Base-by-base conservation (phyloP, 2,888 invertebrate genomes). In the Nebria salina region DNA sequence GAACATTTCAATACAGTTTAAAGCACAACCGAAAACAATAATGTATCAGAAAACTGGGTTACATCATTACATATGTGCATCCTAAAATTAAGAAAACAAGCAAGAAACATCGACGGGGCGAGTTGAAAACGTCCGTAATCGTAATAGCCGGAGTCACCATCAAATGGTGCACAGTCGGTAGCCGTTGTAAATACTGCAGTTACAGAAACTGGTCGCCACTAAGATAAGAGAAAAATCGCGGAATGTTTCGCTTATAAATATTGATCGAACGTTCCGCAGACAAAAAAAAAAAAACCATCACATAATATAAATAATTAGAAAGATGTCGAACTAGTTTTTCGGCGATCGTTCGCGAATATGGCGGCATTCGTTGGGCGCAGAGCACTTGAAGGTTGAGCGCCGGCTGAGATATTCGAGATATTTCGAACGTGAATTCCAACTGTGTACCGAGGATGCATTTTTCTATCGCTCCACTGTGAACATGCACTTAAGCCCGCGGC, bases 261-360 rank as follows among this genome's bases (percentile, higher is more conserved):
- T 78, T 78, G 73, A 78, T 78, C 73, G 73, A 65, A 65, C 78
- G 78, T 78, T 64, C 20, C 73, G 11, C 41, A 15, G 41, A 73
- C 72, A 78, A 78, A 78, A 78, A 78, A 78, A 78, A 20, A 20
- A 20, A 20, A 20, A 20, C 20, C 78, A 65, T 34, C 78, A 78
- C 78, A 78, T 78, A 78, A 78, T 78, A 78, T 78, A 78, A 78
- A 78, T 78, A 78, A 78, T 78, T 78, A 78, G 78, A 78, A 74
- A 78, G 78, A 78, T 78, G 78, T 78, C 65, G 73, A 73, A 78
- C 78, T 72, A 78, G 78, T 78, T 78, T 78, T 78, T 78, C 25
- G 15, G 66, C 43, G 15, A 66, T 66, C 25, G 66, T 66, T 20
- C 25, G 66, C 2, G 25, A 66, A 66, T 66, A 66, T n/a, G 66